Base-by-base conservation (phyloP, 2,888 invertebrate genomes). In the Coenonympha arcania region DNA sequence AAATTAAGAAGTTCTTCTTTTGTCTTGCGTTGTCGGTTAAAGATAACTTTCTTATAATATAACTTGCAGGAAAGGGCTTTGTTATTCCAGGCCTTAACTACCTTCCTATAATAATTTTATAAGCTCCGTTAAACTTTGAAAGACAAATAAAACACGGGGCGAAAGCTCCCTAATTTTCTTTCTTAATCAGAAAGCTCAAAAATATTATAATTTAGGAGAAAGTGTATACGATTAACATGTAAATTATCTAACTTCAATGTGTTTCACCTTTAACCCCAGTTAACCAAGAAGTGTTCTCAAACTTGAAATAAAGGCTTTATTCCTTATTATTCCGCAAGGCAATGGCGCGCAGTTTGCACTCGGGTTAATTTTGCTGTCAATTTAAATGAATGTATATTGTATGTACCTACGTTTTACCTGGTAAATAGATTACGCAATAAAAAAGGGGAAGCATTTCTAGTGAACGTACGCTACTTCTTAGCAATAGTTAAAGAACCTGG, bases 221-320 rank as follows among this genome's bases (percentile, higher is more conserved):
- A 69, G 78, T 77, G 74, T 76, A 78, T 76, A 63, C 68, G 66
- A 84, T 85, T 83, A 68, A 68, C 84, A 84, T 84, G 67, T 63
- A 58, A 79, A 84, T 83, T 58, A 64, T 56, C 69, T 72, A 69
- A 73, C 73, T 74, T 72, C 69, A 68, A 65, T 72, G 70, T 68
- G 66, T 71, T 73, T 76, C 73, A 73, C 48, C 40, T 73, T 73
- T 71, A 66, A 71, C 67, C 61, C 62, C 69, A 65, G 68, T 74
- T 74, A 78, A 77, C 74, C n/a, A n/a, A n/a, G n/a, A n/a, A n/a
- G n/a, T n/a, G n/a, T 77, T 73, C 33, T 44, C 66, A 43, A 50
- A 41, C 3, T 49, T 16, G 2, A 36, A 45, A 41, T 34, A 49
- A n/a, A n/a, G n/a, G n/a, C n/a, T n/a, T 30, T 22, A 15, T 6